Base-by-base conservation (phyloP, 2,797 vertebrate species). In the Acomys russatus region DNA sequence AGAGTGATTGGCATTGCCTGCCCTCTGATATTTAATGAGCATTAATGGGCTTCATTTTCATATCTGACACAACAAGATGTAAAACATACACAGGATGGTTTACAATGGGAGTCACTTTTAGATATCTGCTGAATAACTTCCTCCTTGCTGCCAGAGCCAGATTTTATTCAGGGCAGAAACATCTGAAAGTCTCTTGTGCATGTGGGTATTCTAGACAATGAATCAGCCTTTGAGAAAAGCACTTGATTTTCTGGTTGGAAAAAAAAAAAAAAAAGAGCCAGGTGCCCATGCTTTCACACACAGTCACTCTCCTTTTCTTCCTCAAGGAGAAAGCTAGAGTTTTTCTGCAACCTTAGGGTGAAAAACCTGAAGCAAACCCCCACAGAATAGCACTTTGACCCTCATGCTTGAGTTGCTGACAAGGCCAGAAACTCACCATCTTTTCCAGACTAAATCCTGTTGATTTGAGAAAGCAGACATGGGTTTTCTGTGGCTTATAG, bases 401-500 rank as follows among this genome's bases (percentile, higher is more conserved):
- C 44, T 14, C 3, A 23, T 54, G 20, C 12, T 44, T 22, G 11
- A 38, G 7, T 15, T 25, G 12, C n/a, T 33, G 28, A 23, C 44
- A 33, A 85, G 63, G 63, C 63, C 44, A 85, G 28, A 38, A 68
- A 51, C 30, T 22, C 63, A 51, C 25, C 28, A 10, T 11, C 38
- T 68, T 54, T 22, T 35, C 14, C 28, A 15, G 25, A 25, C 35
- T 25, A 8, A 63, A 44, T 28, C 59, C 23, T 44, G 15, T 23
- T 38, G n/a, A 70, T 70, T 22, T 70, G 44, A 86, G 30, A n/a
- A 23, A 70, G 20, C 51, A 23, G 30, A n/a, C 49, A 35, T 25
- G 44, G 44, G 6, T 54, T 91, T 96, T 86, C 79, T 66, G 44
- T 79, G 68, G 30, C 76, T 74, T 83, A 54, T n/a, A 86, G 64